These are phyloP conservation scores for Eledone cirrhosa DNA, from an alignment of 2,888 invertebrate species.

Conservation along the genomic window DNA sequence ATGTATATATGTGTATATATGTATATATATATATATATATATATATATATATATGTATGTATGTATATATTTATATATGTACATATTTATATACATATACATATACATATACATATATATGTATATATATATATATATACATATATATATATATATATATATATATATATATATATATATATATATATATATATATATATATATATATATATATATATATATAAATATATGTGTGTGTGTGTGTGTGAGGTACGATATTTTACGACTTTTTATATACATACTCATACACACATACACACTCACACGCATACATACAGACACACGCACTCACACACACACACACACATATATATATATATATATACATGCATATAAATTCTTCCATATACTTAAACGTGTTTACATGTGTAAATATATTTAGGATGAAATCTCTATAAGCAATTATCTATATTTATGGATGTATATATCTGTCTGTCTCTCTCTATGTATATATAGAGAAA, in stretches of 20 bases:
- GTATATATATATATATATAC: not conserved
- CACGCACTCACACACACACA: too few relatives aligned
- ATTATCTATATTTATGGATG: not conserved
- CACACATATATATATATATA: too few relatives aligned
- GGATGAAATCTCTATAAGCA: too few relatives aligned
- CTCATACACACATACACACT: too few relatives aligned
- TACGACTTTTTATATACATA: too few relatives aligned
- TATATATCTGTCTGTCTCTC: not conserved
- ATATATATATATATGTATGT: not conserved
- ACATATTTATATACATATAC: not conserved
- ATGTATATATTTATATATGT: not conserved
- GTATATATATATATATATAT: not conserved
- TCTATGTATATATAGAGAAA: not conserved
- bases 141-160: constrained; percentile 15
- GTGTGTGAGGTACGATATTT: too few relatives aligned
- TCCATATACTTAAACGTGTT: too few relatives aligned
- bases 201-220: constrained; percentile 18
- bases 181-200: not conserved
- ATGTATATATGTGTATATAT: not conserved
- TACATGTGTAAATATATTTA: too few relatives aligned
- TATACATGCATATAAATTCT: too few relatives aligned
- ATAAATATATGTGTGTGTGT: not conserved
- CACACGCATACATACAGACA: too few relatives aligned
- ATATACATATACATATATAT: not conserved
- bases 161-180: constrained; percentile 16